Percentiles rank a stretch among this genome's conserved stretches.
Conservation (phyloP, 92 coral and sea anemone species). For the Scolanthus callimorphus region DNA sequence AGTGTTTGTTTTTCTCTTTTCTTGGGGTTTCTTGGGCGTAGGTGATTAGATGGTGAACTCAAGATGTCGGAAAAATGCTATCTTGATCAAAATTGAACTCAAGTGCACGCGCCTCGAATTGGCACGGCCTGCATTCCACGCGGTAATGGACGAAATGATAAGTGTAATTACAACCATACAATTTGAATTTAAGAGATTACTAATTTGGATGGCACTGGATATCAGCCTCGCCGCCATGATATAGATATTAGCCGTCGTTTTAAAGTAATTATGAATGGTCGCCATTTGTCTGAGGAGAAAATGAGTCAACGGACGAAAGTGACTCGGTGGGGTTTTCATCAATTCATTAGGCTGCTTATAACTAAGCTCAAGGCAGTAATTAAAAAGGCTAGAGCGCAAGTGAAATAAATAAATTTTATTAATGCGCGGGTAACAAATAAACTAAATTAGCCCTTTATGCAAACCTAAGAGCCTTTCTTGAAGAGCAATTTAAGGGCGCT, state of each 20-base stretch:
- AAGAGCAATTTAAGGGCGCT: no score
- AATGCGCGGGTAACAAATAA: not conserved
- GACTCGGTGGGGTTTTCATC: constrained; percentile 29
- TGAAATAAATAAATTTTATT: not conserved
- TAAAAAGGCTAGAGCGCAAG: constrained; percentile 17
- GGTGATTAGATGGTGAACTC: constrained; percentile 48
- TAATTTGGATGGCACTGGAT: constrained; percentile 83
- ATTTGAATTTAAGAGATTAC: constrained; percentile 68
- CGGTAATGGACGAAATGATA: constrained; percentile 69
- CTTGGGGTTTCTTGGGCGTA: constrained; percentile 34
- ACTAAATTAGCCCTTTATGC: not conserved
- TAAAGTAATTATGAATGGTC: constrained; percentile 71
- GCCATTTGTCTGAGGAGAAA: constrained; percentile 63
- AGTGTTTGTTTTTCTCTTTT: constrained; percentile 26
- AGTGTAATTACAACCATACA: constrained; percentile 72
- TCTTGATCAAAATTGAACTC: constrained; percentile 44
- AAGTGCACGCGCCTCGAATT: constrained; percentile 26
- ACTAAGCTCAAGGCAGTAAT: constrained; percentile 10
- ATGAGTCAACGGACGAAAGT: constrained; percentile 38
- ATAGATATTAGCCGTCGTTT: constrained; percentile 75
- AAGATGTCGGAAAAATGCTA: constrained; percentile 32
- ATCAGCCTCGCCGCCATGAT: constrained; percentile 62
- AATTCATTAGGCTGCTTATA: constrained; percentile 12
- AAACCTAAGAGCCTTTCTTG: no score
- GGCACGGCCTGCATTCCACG: constrained; percentile 63